Evolutionary conservation across 2,797 vertebrate genomes (phyloP).

Genomic region (Acrossocheilus wenchowensis): DNA sequence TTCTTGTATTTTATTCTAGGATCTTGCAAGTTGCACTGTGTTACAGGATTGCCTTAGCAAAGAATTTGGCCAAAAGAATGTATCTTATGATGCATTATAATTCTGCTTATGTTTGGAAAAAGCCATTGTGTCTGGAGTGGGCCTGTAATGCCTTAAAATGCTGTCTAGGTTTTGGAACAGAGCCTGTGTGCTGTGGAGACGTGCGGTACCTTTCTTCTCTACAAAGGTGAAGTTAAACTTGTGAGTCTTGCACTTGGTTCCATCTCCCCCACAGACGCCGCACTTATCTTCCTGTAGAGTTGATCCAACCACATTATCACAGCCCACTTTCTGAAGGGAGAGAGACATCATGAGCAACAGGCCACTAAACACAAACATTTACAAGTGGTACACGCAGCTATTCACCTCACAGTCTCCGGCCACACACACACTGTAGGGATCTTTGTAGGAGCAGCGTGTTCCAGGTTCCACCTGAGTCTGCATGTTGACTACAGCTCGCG

Average conservation of each 20-base stretch:
- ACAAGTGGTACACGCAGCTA: not conserved
- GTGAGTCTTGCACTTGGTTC: conserved; percentile 90
- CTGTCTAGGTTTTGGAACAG: not conserved
- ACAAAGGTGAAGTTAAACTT: conserved; percentile 89
- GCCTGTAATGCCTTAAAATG: not conserved
- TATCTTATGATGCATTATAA: conserved; percentile 2
- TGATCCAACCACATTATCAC: conserved; percentile 90
- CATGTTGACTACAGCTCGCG: conserved; percentile 86
- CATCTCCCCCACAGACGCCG: conserved; percentile 94
- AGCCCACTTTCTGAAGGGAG: conserved; percentile 90
- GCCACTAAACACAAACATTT: not conserved
- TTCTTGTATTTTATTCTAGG: not conserved
- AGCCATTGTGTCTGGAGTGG: not conserved
- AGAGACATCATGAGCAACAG: conserved; percentile 36
- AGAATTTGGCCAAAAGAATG: not conserved
- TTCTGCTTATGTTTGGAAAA: not conserved
- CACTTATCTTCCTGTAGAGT: conserved; percentile 95
- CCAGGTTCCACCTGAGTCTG: conserved; percentile 89
- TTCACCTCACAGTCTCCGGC: conserved; percentile 92
- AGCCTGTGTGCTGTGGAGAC: not conserved
- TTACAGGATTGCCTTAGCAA: not conserved
- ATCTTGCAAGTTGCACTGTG: not conserved
- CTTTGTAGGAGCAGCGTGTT: conserved; percentile 96
- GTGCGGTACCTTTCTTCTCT: conserved; percentile 84
- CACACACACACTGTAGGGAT: conserved; percentile 92